Percentiles rank a stretch among this genome's conserved stretches.
phyloP scores from a whole-genome alignment of 2,888 invertebrate species.

The Octonoba sinensis region DNA sequence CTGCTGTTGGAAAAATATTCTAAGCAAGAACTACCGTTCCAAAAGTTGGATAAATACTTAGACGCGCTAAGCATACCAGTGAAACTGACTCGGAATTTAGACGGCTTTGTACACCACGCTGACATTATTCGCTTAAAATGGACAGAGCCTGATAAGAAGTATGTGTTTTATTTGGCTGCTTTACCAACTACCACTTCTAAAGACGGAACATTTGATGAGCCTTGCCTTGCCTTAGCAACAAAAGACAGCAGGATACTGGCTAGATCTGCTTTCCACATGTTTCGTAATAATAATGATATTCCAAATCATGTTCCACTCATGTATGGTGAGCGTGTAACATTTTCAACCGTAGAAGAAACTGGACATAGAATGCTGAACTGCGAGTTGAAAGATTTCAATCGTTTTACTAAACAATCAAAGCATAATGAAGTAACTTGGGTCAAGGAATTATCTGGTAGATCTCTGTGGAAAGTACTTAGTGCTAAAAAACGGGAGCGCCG shows the following conservation, averaged over 20 bases:
- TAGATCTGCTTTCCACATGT: conserved; percentile 29
- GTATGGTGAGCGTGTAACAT: conserved; percentile 23
- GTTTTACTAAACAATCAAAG: conserved; percentile 19
- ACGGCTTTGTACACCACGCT: conserved; percentile 47
- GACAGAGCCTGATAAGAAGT: not conserved
- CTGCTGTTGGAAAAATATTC: conserved; percentile 13
- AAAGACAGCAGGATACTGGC: conserved; percentile 23
- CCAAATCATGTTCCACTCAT: conserved; percentile 37
- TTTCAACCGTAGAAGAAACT: conserved; percentile 18
- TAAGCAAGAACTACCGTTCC: conserved; percentile 27
- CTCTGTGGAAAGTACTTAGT: conserved; percentile 22
- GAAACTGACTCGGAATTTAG: conserved; percentile 28
- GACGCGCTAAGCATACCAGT: conserved; percentile 13
- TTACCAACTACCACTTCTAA: conserved; percentile 11
- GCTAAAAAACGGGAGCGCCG: not conserved
- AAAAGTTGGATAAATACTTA: conserved; percentile 42
- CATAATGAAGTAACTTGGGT: conserved; percentile 47
- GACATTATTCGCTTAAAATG: conserved; percentile 45
- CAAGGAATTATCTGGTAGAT: conserved; percentile 18
- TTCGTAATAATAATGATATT: conserved; percentile 25
- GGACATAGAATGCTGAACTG: conserved; percentile 27
- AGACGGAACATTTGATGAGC: conserved; percentile 24
- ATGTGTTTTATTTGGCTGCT: conserved; percentile 25
- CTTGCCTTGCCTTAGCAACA: conserved; percentile 36
- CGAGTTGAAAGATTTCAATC: conserved; percentile 19